Conservation (phyloP, 2,797 vertebrate species). For the Ptychobarbus kaznakovi region DNA sequence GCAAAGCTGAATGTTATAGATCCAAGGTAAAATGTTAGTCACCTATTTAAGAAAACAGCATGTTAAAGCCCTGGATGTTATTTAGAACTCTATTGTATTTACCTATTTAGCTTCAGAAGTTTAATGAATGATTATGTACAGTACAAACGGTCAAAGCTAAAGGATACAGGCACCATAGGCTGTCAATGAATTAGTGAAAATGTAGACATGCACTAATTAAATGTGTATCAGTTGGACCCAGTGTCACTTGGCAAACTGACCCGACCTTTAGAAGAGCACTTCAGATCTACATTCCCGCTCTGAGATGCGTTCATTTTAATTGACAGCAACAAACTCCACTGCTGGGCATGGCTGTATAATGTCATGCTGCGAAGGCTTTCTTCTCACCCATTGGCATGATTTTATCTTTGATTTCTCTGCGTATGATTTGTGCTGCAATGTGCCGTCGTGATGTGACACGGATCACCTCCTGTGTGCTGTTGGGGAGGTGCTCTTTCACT, state of each 20-base stretch:
- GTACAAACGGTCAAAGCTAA: conserved; percentile 14
- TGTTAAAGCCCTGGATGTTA: background rate
- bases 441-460: conserved; percentile 46
- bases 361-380: conserved; percentile 50
- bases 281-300: conserved; percentile 41
- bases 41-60: background rate
- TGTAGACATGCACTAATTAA: conserved; percentile 55
- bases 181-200: conserved; percentile 43
- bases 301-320: conserved; percentile 54
- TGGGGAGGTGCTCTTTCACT: conserved; percentile 45
- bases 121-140: conserved; percentile 19
- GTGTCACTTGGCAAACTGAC: conserved; percentile 51
- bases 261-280: conserved; percentile 55
- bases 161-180: conserved; percentile 37
- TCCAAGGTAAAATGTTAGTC: conserved; percentile 1
- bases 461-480: conserved; percentile 54
- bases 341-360: conserved; percentile 52
- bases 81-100: background rate
- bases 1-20: background rate
- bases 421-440: conserved; percentile 61
- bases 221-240: conserved; percentile 51
- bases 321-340: conserved; percentile 54
- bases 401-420: conserved; percentile 58
- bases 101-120: conserved; percentile 14
- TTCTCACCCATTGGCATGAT: conserved; percentile 51